phyloP scores from a whole-genome alignment of 2,888 invertebrate genomes.

The Drosophila phalerata region DNA sequence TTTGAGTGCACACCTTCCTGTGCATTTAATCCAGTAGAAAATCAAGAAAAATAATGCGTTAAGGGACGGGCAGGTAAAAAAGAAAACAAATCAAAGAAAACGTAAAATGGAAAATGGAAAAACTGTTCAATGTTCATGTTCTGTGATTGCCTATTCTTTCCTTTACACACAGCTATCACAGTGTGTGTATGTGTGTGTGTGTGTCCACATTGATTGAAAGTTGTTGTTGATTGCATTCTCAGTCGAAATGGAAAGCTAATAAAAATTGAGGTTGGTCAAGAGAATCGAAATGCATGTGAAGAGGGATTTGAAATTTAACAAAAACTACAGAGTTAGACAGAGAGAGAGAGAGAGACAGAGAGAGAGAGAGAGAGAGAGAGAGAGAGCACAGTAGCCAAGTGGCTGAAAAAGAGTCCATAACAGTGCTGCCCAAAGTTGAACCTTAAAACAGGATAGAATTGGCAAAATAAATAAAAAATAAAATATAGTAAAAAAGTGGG shows the following conservation, averaged over 20 bases:
- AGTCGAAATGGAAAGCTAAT: conserved; percentile 65
- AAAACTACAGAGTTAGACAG: neutral
- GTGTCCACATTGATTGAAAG: conserved; percentile 50
- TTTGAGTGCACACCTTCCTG: conserved; percentile 66
- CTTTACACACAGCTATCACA: neutral
- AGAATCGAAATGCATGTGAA: conserved; percentile 6
- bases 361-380: neutral
- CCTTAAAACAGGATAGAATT: too few relatives aligned
- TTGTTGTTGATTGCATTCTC: conserved; percentile 44
- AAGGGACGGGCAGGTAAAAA: conserved; percentile 61
- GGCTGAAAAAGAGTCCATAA: neutral
- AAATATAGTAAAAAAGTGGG: too few relatives aligned
- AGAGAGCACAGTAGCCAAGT: neutral
- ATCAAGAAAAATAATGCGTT: conserved; percentile 68
- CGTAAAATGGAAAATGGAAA: conserved; percentile 12
- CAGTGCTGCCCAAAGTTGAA: too few relatives aligned
- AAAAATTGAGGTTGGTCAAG: conserved; percentile 68
- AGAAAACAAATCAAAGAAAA: neutral
- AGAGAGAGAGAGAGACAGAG: neutral
- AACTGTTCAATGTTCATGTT: conserved; percentile 49
- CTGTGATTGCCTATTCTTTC: conserved; percentile 42
- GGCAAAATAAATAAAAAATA: too few relatives aligned
- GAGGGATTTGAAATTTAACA: neutral
- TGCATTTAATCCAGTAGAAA: conserved; percentile 75
- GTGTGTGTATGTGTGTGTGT: conserved; percentile 27